A percentile compares a stretch with the other conserved stretches of the same genome.
Evolutionary conservation across 2,888 invertebrate species (phyloP).

Genomic region (Mesorhabditis sp.): DNA sequence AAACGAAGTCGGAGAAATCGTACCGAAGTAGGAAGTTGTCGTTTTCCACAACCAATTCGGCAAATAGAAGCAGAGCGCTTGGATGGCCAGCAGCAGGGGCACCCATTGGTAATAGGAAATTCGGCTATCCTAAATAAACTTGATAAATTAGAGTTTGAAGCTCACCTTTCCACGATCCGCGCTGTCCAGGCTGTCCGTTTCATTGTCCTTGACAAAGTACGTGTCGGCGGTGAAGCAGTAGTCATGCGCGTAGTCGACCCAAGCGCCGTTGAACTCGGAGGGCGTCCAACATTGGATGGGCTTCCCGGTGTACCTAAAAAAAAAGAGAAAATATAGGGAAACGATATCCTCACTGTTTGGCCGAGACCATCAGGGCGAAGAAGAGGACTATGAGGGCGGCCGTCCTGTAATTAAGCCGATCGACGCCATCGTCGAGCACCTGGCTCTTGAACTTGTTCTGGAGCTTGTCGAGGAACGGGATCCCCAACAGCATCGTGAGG

Average conservation of each 20-base stretch:
- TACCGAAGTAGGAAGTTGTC: background rate
- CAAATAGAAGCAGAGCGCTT: background rate
- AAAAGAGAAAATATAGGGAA: background rate
- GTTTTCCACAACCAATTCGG: background rate
- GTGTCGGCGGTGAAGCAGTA: constrained; percentile 18
- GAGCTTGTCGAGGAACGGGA: background rate
- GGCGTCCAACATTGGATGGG: constrained; percentile 30
- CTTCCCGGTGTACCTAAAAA: constrained; percentile 17
- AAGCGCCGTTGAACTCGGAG: constrained; percentile 20
- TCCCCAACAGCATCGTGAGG: background rate
- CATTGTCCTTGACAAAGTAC: constrained; percentile 2
- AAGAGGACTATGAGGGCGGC: background rate
- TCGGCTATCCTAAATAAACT: background rate
- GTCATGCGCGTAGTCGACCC: constrained; percentile 32
- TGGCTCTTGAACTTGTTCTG: background rate
- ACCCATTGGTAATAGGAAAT: background rate
- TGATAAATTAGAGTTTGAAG: background rate
- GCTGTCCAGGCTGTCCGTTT: background rate
- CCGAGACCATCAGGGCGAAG: constrained; percentile 2
- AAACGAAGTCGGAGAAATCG: background rate
- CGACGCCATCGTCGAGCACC: background rate
- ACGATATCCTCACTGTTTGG: background rate
- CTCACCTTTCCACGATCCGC: background rate
- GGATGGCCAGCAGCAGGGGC: background rate
- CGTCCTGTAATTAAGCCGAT: constrained; percentile 4